Evolutionary conservation across 2,888 invertebrate genomes (phyloP).

Genomic region (Hedya salicella): DNA sequence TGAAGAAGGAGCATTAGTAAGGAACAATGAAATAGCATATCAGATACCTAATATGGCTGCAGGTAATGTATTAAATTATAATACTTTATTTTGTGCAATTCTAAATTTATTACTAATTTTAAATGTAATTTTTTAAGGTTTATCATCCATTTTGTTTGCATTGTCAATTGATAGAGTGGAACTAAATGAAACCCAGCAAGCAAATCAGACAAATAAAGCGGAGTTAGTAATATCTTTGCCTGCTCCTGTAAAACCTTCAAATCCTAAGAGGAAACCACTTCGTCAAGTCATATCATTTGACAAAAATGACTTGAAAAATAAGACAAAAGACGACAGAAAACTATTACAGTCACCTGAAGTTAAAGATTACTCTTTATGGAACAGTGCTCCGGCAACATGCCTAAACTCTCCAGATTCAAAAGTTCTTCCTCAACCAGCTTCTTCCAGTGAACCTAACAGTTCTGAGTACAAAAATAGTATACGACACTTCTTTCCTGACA

Average conservation of each 20-base stretch:
- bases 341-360: conserved; percentile 52
- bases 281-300: conserved; percentile 83
- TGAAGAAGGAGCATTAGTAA: conserved; percentile 93
- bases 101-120: background rate
- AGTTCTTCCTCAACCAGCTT: conserved; percentile 61
- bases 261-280: conserved; percentile 74
- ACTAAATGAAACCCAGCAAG: conserved; percentile 86
- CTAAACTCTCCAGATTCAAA: conserved; percentile 85
- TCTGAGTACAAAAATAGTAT: conserved; percentile 73
- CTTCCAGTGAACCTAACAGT: conserved; percentile 77
- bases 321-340: conserved; percentile 53
- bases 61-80: conserved; percentile 80
- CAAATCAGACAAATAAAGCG: conserved; percentile 74
- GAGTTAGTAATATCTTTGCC: conserved; percentile 90
- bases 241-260: conserved; percentile 83
- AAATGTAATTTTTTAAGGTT: conserved; percentile 81
- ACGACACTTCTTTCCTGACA: conserved; percentile 79
- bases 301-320: conserved; percentile 67
- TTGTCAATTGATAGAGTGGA: conserved; percentile 95
- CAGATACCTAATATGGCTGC: conserved; percentile 94
- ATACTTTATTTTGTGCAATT: background rate
- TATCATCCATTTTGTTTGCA: conserved; percentile 96
- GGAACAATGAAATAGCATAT: conserved; percentile 91
- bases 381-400: conserved; percentile 87
- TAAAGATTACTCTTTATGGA: conserved; percentile 66